Evolutionary conservation across 2,797 vertebrate genomes (phyloP), one percentile per base, ranked within the genome.

Genomic region (Sebastes iracundus): DNA sequence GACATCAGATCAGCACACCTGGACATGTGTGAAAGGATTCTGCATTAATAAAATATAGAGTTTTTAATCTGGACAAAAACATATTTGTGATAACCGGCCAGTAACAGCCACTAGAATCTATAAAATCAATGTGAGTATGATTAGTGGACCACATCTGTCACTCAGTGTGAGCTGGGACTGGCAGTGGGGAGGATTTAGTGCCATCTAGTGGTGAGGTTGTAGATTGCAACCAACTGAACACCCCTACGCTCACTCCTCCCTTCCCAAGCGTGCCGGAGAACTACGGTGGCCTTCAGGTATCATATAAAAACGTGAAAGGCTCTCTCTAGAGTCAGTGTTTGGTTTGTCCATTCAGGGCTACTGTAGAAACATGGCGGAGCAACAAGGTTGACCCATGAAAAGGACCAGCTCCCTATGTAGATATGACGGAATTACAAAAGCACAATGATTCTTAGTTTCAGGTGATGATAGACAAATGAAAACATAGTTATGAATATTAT

Each of bases 1-100:
- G 33, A 71, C 53, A 95, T 67, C 75, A 96, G 63, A 25, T 95
- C 91, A 20, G 76, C 82, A 78, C 86, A 94, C 81, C 93, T 95
- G 81, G 28, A 73, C 2, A 79, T 0, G 72, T 5, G 16, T 12
- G 2, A 68, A 80, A 63, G 14, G 1, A 74, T 33, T 23, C 22
- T 55, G 58, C 12, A 49, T 75, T 35, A 30, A 52, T 20, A 23
- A 58, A 63, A 71, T 2, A 27, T 11, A 1, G 3, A 13, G 1
- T 32, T 72, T 69, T 30, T 4, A 16, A 27, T 25, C 9, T 58
- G 12, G n/a, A 62, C n/a, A 60, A 14, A 73, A 64, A 73, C 22
- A 56, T n/a, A 28, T 0, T 22, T 2, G 20, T 56, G 20, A 63
- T 32, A 58, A 65, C 4, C 4, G 30, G 10, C 8, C 14, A 52